phyloP scores from a whole-genome alignment of 2,888 invertebrate genomes.

The Drosophila nigricruria region DNA sequence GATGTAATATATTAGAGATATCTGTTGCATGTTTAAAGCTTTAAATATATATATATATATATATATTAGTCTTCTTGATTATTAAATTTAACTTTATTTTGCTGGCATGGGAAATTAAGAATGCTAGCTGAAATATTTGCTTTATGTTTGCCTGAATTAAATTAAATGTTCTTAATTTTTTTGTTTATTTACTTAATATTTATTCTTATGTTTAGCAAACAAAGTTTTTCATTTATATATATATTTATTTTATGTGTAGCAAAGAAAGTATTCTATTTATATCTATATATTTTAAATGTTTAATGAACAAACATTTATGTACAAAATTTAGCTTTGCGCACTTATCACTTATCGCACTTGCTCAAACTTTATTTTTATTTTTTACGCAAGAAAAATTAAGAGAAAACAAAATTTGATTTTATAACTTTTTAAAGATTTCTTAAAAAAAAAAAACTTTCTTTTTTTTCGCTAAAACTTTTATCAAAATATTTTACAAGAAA shows the following conservation, averaged over 20 bases:
- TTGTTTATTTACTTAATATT: too few species aligned
- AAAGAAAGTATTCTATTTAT: too few species aligned
- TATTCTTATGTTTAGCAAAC: neutral
- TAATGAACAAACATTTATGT: neutral
- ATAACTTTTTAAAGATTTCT: conserved; percentile 48
- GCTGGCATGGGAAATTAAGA: neutral
- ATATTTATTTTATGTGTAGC: neutral
- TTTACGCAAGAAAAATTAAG: conserved; percentile 27
- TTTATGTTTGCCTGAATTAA: neutral
- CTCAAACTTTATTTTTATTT: conserved; percentile 40
- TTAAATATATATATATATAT: neutral
- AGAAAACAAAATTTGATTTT: conserved; percentile 46
- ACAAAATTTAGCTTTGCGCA: neutral
- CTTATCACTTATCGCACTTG: conserved; percentile 27
- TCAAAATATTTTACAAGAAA: conserved; percentile 41
- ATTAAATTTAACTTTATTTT: neutral
- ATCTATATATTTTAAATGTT: neutral
- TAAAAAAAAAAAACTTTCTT: neutral
- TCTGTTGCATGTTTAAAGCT: neutral
- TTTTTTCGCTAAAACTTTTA: conserved; percentile 48
- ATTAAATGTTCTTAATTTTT: too few species aligned
- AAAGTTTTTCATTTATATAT: too few species aligned
- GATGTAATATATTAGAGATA: neutral
- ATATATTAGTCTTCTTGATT: neutral
- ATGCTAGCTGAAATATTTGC: neutral